These are phyloP conservation scores for Chloropsis cyanopogon DNA, from an alignment of 2,113 vertebrate genomes.

Conservation along the genomic window DNA sequence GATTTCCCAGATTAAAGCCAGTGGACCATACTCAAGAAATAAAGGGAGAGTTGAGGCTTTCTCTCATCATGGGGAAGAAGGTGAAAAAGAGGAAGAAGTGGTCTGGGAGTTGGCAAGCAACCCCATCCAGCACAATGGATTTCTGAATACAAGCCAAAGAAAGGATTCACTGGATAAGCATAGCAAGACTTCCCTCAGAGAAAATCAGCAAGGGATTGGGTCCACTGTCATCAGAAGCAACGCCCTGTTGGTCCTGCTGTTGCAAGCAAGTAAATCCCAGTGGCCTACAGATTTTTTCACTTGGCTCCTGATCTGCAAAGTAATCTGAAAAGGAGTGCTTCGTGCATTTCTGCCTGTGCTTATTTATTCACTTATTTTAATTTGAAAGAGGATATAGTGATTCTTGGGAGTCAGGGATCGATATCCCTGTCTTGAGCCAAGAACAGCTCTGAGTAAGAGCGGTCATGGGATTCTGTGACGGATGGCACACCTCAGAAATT, in stretches of 20 bases:
- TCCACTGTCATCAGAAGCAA: background rate
- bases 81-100: background rate
- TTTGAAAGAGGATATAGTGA: conserved; percentile 22
- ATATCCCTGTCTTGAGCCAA: background rate
- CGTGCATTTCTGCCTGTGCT: background rate
- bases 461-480: background rate
- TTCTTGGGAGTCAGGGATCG: background rate
- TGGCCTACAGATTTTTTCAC: background rate
- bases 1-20: background rate
- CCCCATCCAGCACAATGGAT: background rate
- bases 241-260: background rate
- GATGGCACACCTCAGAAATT: background rate
- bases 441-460: background rate
- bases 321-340: background rate
- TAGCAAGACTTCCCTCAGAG: background rate
- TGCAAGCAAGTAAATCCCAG: background rate
- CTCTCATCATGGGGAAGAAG: background rate
- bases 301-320: background rate
- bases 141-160: background rate
- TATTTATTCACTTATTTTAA: conserved; percentile 51
- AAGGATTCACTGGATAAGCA: background rate
- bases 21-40: background rate
- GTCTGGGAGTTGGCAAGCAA: background rate
- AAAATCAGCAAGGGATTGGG: background rate
- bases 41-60: background rate